Evolutionary conservation across 2,113 vertebrate genomes (phyloP).

Genomic region (Chionomys nivalis): DNA sequence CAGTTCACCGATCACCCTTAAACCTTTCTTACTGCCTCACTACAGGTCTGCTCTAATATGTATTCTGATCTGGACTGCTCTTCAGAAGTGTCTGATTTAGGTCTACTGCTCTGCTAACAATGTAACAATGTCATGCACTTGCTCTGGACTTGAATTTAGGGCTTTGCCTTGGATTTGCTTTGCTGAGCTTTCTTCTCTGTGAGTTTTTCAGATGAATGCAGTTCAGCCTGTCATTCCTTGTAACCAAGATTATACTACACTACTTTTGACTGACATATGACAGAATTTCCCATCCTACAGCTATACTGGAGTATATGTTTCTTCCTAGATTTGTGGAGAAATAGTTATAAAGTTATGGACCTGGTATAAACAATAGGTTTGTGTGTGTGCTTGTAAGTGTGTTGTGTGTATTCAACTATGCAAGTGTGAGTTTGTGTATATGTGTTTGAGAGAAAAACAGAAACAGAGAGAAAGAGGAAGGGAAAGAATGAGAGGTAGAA

Average conservation of each 20-base stretch:
- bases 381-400: not conserved
- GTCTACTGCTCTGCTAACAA: not conserved
- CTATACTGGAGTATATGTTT: not conserved
- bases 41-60: not conserved
- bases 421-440: not conserved
- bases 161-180: not conserved
- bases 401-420: not conserved
- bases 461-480: not conserved
- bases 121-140: not conserved
- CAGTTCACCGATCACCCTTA: not conserved
- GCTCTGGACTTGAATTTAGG: not conserved
- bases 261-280: not conserved
- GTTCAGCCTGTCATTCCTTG: not conserved
- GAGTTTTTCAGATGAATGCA: not conserved
- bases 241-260: not conserved
- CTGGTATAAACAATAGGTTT: not conserved
- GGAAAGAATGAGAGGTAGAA: not conserved
- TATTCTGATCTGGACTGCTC: not conserved
- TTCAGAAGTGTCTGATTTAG: not conserved
- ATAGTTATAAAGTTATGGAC: not conserved
- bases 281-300: not conserved
- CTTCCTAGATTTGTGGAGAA: not conserved
- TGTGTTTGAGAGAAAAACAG: not conserved
- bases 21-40: not conserved
- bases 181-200: not conserved